These are phyloP conservation scores for Volucella bombylans DNA, from an alignment of 2,888 invertebrate genomes.

Conservation along the genomic window DNA sequence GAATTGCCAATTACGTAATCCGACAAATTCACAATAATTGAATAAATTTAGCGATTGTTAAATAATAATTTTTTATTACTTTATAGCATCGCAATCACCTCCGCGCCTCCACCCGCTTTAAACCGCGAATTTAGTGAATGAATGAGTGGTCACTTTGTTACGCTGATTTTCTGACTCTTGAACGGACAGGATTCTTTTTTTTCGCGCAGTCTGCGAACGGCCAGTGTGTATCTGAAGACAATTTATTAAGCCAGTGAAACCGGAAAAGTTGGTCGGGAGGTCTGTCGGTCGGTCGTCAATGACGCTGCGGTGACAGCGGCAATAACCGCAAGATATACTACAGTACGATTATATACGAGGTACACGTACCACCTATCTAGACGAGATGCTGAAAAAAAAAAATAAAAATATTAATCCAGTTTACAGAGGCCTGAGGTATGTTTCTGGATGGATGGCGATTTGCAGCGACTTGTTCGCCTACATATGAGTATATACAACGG, in stretches of 20 bases:
- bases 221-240: constrained; percentile 40
- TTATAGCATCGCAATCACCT: constrained; percentile 8
- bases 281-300: constrained; percentile 48
- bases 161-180: constrained; percentile 27
- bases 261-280: constrained; percentile 63
- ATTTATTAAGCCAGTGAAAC: constrained; percentile 53
- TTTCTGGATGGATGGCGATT: constrained; percentile 38
- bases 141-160: constrained; percentile 56
- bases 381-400: not conserved
- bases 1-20: constrained; percentile 46
- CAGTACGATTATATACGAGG: constrained; percentile 2
- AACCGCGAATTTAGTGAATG: constrained; percentile 60
- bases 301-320: constrained; percentile 60
- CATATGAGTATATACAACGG: constrained; percentile 18
- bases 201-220: constrained; percentile 7
- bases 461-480: constrained; percentile 66
- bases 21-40: constrained; percentile 54
- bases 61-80: constrained; percentile 49
- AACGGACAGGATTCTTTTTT: constrained; percentile 17
- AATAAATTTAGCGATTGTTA: constrained; percentile 56
- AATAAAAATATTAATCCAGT: constrained; percentile 60
- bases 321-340: constrained; percentile 50
- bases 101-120: not conserved
- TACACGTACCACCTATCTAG: not conserved
- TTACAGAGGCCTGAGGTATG: constrained; percentile 51